These are phyloP conservation scores for Endomychus coccineus DNA, from an alignment of 2,888 invertebrate species.

Conservation along the genomic window DNA sequence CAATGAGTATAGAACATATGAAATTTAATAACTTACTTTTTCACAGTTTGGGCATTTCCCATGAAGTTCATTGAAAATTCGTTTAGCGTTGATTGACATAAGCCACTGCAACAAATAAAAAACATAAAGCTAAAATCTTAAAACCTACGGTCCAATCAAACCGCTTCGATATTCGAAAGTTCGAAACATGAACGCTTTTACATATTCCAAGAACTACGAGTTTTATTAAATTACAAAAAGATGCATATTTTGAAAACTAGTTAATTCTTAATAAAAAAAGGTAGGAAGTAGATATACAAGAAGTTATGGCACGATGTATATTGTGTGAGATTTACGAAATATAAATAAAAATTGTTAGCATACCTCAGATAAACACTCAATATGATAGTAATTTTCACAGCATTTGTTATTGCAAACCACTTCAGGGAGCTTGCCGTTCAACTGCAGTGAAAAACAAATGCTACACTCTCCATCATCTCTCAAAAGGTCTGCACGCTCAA, in stretches of 20 bases:
- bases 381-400: constrained; percentile 40
- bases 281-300: too few species aligned
- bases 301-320: constrained; percentile 6
- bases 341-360: constrained; percentile 11
- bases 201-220: too few species aligned
- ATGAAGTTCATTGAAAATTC: constrained; percentile 32
- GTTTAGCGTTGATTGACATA: constrained; percentile 30
- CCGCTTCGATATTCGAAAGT: too few species aligned
- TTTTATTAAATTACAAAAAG: too few species aligned
- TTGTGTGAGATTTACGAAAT: neutral
- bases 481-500: constrained; percentile 23
- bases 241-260: too few species aligned
- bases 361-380: constrained; percentile 42
- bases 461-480: constrained; percentile 37
- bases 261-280: too few species aligned
- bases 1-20: too few species aligned
- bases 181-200: too few species aligned
- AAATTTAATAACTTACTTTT: too few species aligned
- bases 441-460: constrained; percentile 39
- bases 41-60: constrained; percentile 41
- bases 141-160: too few species aligned
- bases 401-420: constrained; percentile 38
- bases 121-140: too few species aligned
- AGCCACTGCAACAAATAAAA: constrained; percentile 34
- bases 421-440: constrained; percentile 40